Percentiles rank a stretch among this genome's conserved stretches.
phyloP scores from a whole-genome alignment of 2,888 invertebrate genomes.

The Ormia ochracea region DNA sequence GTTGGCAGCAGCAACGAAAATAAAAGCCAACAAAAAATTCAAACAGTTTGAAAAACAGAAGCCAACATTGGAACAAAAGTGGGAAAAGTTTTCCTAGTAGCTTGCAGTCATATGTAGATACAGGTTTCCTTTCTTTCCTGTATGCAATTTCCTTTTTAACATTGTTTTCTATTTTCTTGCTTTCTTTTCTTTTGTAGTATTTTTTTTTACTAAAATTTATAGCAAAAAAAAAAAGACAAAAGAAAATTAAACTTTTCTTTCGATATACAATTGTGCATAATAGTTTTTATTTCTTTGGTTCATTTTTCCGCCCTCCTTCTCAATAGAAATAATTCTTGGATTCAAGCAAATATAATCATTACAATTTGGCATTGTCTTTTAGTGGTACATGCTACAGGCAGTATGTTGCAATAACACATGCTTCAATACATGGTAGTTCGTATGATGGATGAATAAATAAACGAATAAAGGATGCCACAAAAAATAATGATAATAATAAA shows the following conservation, averaged over 20 bases:
- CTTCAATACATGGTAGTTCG: constrained; percentile 16
- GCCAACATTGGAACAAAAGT: constrained; percentile 22
- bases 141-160: constrained; percentile 46
- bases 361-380: constrained; percentile 46
- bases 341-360: constrained; percentile 40
- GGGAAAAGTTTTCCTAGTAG: constrained; percentile 15
- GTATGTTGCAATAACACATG: constrained; percentile 45
- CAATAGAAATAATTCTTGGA: constrained; percentile 33
- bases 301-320: not conserved
- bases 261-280: constrained; percentile 18
- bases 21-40: not conserved
- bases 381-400: constrained; percentile 38
- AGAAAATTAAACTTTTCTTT: constrained; percentile 24
- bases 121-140: constrained; percentile 59
- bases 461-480: not conserved
- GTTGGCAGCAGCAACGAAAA: not conserved
- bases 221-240: no score
- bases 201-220: constrained; percentile 19
- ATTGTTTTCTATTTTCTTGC: not conserved
- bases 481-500: not conserved
- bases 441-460: not conserved
- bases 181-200: not conserved
- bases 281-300: constrained; percentile 11
- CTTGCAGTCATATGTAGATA: constrained; percentile 33
- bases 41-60: constrained; percentile 23